Percentiles rank a stretch among this genome's conserved stretches.
phyloP scores from a whole-genome alignment of 2,113 vertebrate genomes.

The Danio rerio region GRCz12tu NC_133198.1:23911001-23911500 shows the following conservation, averaged over 20 bases:
- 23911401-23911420: not conserved
- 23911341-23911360: not conserved
- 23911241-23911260: slow-evolving; percentile 44
- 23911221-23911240: slow-evolving; percentile 44
- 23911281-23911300: slow-evolving; percentile 57
- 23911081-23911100: slow-evolving; percentile 45
- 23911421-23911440: not conserved
- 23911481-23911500: slow-evolving; percentile 16
- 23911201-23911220: slow-evolving; percentile 49
- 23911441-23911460: not conserved
- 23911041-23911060: slow-evolving; percentile 19
- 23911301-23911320: slow-evolving; percentile 27
- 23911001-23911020: slow-evolving; percentile 14
- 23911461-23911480: not conserved
- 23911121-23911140: slow-evolving; percentile 43
- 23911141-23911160: slow-evolving; percentile 28
- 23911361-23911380: too few relatives aligned
- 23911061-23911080: slow-evolving; percentile 44
- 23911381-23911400: too few relatives aligned
- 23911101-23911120: slow-evolving; percentile 44
- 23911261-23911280: slow-evolving; percentile 41
- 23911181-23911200: slow-evolving; percentile 24
- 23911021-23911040: slow-evolving; percentile 27
- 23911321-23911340: not conserved
- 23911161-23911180: slow-evolving; percentile 20